These are phyloP conservation scores for Halcyon malimbica DNA, from an alignment of 2,113 vertebrate species.

Conservation along the genomic window DNA sequence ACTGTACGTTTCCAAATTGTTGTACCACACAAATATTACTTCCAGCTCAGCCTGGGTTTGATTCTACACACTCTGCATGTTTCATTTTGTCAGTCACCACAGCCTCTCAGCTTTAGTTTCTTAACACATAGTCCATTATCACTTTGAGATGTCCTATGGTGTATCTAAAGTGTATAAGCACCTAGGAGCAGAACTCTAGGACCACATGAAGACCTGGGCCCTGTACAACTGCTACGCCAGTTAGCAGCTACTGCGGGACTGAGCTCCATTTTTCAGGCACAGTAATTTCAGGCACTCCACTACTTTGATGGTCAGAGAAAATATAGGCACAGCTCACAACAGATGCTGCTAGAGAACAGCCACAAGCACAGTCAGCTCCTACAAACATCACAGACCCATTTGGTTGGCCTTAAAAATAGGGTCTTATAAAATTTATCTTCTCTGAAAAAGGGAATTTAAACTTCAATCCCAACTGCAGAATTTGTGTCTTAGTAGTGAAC, in stretches of 20 bases:
- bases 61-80: background rate
- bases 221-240: background rate
- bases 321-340: background rate
- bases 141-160: background rate
- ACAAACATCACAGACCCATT: background rate
- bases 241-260: background rate
- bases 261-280: background rate
- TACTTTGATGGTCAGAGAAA: background rate
- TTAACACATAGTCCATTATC: background rate
- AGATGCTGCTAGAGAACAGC: background rate
- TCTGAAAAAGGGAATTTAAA: background rate
- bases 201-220: background rate
- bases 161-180: background rate
- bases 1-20: background rate
- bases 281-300: background rate
- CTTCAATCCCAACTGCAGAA: background rate
- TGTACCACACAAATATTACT: background rate
- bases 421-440: background rate
- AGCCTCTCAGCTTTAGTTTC: background rate
- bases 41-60: background rate
- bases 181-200: background rate
- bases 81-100: background rate
- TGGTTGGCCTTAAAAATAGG: background rate
- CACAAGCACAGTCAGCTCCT: background rate
- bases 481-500: background rate